Evolutionary conservation across 2,888 invertebrate genomes (phyloP), one percentile per base, ranked within the genome.

Genomic region (Ernsta delagoae): DNA sequence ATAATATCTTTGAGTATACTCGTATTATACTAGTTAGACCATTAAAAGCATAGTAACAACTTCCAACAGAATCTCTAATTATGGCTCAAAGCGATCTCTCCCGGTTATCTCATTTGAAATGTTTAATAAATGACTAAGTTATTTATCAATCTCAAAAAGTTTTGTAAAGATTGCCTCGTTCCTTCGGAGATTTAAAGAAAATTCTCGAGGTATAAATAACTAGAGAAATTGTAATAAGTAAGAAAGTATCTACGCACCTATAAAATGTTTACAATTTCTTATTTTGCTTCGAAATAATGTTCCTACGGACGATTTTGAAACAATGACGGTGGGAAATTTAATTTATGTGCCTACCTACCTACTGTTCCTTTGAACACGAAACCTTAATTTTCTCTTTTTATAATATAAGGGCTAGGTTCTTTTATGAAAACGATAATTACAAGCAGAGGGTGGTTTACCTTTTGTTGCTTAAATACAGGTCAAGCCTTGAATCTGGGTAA

Each of bases 371-470:
- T 57, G 56, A 57, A 65, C 64, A 57, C 45, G 45, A 45, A 45
- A 45, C 57, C 64, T 65, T 65, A 57, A 65, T 65, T 57, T 65
- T 57, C 57, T 48, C 48, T 65, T 65, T 65, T 65, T 59, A 57
- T 34, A 65, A 57, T 34, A 65, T 65, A 36, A 48, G 16, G 65
- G 36, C 65, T 65, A 48, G 59, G 65, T 65, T 65, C 59, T 59
- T 59, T 65, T 59, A 65, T 65, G 48, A 59, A 65, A 57, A 59
- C 59, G 56, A 59, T 65, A 65, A 65, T 65, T 65, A 65, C 65
- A 65, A 65, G 65, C 53, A 53, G 24, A 50, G 50, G 50, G 24
- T 36, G 9, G 48, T 45, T 11, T 57, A 59, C 65, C 59, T 43
- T 59, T 65, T 65, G 65, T 65, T 59, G 53, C 24, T 53, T 53